Base-by-base conservation (phyloP, 2,888 invertebrate species). In the Dolichopus griseipennis region DNA sequence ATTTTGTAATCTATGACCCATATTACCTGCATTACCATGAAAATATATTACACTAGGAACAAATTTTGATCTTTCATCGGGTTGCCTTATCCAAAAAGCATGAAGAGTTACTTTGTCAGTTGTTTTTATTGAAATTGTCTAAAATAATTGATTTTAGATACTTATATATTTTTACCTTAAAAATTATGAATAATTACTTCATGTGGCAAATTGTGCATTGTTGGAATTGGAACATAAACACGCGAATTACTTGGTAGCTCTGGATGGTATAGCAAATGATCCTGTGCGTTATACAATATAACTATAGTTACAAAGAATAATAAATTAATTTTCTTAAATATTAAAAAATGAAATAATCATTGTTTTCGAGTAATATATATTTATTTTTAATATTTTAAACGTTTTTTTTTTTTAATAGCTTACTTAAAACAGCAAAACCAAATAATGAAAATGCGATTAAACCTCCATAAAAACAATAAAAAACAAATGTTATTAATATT, bases 21-120 rank as follows among this genome's bases (percentile, higher is more conserved):
- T 93, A 79, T 97, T 97, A 18, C 97, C 97, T 67, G 97, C 97
- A 86, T 97, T 97, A 8, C 97, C 97, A 84, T 97, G 97, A 72
- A 97, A 89, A 82, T 92, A 95, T 66, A 97, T 83, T 76, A 97
- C 84, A 12, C 96, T 96, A 0, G 94, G 93, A 67, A 87, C 88
- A 75, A 86, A 85, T 73, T 87, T 86, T 73, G 87, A 87, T 71
- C 87, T 86, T 65, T 86, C 86, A 70, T 85, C 85, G 1, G 87
- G 83, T 78, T 93, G 93, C 74, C 88, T 86, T 71, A 94, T 89
- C 75, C 93, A 88, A 78, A 90, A 93, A 81, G 91, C 88, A 75
- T 94, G 93, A 66, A 94, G 83, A 62, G 22, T 62, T 6, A 62
- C 10, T 62, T 22, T 62, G 22, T 62, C 20, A 21, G 20, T 22